Evolutionary conservation across 2,113 vertebrate genomes (phyloP).

Genomic region (Saccopteryx leptura): DNA sequence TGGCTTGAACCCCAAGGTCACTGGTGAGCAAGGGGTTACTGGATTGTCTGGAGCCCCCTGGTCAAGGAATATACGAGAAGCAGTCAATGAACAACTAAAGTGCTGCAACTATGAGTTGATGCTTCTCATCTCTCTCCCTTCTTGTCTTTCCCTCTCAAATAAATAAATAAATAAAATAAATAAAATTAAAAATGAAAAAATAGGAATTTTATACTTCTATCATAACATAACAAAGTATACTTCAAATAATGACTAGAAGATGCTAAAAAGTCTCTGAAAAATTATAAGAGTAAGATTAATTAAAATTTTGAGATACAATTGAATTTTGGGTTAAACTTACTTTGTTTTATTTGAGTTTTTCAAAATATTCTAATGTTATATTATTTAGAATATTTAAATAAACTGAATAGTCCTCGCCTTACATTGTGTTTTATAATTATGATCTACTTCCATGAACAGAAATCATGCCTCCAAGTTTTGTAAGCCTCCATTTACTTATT

Average conservation of each 20-base stretch:
- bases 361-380: not conserved
- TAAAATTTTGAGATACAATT: not conserved
- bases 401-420: not conserved
- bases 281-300: not conserved
- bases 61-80: too few species aligned
- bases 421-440: not conserved
- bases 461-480: not conserved
- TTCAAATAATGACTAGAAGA: not conserved
- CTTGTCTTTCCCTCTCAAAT: too few species aligned
- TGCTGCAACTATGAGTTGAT: too few species aligned
- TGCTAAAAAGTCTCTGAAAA: not conserved
- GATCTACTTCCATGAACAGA: not conserved
- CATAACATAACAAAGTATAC: not conserved
- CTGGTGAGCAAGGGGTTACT: too few species aligned
- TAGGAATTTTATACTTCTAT: not conserved
- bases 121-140: too few species aligned
- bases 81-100: too few species aligned
- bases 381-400: not conserved
- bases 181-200: too few species aligned
- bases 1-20: too few species aligned
- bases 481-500: not conserved
- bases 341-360: constrained; percentile 22
- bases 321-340: not conserved
- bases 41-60: too few species aligned
- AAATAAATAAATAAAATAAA: too few species aligned